These are phyloP conservation scores for Kryptopterus vitreolus DNA, from an alignment of 2,797 vertebrate species.

Conservation along the genomic window DNA sequence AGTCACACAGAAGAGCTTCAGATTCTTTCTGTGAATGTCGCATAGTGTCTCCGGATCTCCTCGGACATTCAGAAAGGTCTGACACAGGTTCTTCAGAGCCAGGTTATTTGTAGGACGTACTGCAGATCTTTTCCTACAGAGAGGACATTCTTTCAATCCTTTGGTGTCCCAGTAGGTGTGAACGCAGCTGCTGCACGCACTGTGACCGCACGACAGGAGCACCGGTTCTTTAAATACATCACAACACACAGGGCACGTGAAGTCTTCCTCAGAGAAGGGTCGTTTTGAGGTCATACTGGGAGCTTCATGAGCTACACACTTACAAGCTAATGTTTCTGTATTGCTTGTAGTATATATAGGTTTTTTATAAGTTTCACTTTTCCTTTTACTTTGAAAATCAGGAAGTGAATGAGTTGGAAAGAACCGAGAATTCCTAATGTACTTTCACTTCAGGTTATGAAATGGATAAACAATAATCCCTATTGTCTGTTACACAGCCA, in stretches of 20 bases:
- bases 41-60: slow-evolving; percentile 22
- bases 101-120: slow-evolving; percentile 27
- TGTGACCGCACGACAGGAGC: slow-evolving; percentile 74
- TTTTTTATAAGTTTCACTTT: neutral
- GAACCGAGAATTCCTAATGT: neutral
- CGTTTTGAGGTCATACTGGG: slow-evolving; percentile 41
- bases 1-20: slow-evolving; percentile 50
- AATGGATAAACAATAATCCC: neutral
- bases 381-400: neutral
- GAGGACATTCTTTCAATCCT: slow-evolving; percentile 58
- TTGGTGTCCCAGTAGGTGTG: slow-evolving; percentile 63
- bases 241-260: slow-evolving; percentile 73
- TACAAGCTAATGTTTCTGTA: neutral
- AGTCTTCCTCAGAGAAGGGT: slow-evolving; percentile 61
- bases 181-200: slow-evolving; percentile 72
- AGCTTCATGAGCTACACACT: no score
- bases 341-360: no score
- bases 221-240: slow-evolving; percentile 74
- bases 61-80: slow-evolving; percentile 27
- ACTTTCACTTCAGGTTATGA: neutral
- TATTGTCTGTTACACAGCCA: no score
- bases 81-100: slow-evolving; percentile 47
- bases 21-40: slow-evolving; percentile 34
- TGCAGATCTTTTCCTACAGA: slow-evolving; percentile 62
- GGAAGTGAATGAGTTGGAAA: neutral